Evolutionary conservation across 2,113 vertebrate species (phyloP).

Genomic region (Amphiprion ocellaris): DNA sequence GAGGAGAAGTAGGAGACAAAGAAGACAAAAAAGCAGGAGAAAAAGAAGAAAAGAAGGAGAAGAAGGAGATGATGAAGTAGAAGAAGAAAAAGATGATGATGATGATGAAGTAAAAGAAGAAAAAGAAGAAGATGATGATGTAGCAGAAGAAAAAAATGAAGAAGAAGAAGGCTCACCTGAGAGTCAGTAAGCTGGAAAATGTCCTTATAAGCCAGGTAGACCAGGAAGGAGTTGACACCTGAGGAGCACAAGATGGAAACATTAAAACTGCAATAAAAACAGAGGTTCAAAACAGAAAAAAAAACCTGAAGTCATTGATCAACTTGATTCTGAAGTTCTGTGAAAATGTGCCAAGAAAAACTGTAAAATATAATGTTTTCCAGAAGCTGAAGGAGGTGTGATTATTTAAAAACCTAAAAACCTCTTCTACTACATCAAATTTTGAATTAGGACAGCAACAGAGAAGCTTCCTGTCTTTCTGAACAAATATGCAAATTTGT

Average conservation of each 20-base stretch:
- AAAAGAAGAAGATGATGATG: not conserved
- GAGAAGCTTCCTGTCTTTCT: not conserved
- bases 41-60: slow-evolving; percentile 5
- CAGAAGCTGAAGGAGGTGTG: too few relatives aligned
- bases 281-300: not conserved
- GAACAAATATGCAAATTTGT: not conserved
- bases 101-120: not conserved
- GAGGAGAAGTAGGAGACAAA: too few relatives aligned
- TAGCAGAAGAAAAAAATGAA: not conserved
- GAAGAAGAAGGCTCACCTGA: slow-evolving; percentile 86
- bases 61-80: not conserved
- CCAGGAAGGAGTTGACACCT: slow-evolving; percentile 98
- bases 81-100: not conserved
- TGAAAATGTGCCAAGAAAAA: not conserved
- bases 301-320: not conserved
- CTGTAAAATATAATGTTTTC: not conserved
- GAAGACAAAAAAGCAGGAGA: not conserved
- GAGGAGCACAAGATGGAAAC: slow-evolving; percentile 50
- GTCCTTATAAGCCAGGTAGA: slow-evolving; percentile 99
- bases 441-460: not conserved
- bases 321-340: not conserved
- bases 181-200: slow-evolving; percentile 95
- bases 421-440: too few relatives aligned
- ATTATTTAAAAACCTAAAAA: too few relatives aligned
- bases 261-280: not conserved